Conservation (phyloP, 2,113 vertebrate genomes). For the Nematolebias whitei region DNA sequence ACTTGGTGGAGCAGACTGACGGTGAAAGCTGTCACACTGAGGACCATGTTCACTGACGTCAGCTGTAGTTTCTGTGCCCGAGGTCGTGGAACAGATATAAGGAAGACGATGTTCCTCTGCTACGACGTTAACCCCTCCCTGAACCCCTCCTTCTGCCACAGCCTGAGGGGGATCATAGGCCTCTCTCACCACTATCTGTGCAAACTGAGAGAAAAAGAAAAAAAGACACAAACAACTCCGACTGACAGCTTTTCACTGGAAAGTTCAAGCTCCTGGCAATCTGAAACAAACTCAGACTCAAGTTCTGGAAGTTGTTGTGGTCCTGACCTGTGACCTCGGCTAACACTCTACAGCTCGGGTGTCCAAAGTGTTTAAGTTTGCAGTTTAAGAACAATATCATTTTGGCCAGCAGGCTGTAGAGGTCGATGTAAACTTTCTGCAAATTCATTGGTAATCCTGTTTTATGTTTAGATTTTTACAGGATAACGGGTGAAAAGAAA, state of each 20-base stretch:
- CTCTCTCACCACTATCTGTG: conserved; percentile 16
- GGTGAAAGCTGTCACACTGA: background rate
- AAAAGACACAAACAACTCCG: conserved; percentile 39
- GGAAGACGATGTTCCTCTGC: background rate
- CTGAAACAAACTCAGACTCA: too few species aligned
- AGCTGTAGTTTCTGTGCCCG: background rate
- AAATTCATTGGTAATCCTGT: too few species aligned
- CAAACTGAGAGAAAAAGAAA: conserved; percentile 38
- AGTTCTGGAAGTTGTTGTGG: too few species aligned
- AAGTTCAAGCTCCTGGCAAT: too few species aligned
- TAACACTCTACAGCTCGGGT: too few species aligned
- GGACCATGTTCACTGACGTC: background rate
- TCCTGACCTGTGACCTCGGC: too few species aligned
- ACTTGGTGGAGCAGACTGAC: background rate
- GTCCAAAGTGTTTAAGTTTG: too few species aligned
- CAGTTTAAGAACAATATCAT: too few species aligned
- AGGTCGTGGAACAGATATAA: background rate
- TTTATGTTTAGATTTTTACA: too few species aligned
- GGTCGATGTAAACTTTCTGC: too few species aligned
- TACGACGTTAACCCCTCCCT: background rate
- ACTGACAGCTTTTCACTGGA: background rate
- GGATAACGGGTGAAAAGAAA: too few species aligned
- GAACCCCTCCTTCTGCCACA: conserved; percentile 11
- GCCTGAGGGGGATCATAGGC: background rate
- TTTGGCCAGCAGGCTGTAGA: too few species aligned